Evolutionary conservation across 2,113 vertebrate species (phyloP), one percentile per base, ranked within the genome.

Genomic region (Etheostoma spectabile): DNA sequence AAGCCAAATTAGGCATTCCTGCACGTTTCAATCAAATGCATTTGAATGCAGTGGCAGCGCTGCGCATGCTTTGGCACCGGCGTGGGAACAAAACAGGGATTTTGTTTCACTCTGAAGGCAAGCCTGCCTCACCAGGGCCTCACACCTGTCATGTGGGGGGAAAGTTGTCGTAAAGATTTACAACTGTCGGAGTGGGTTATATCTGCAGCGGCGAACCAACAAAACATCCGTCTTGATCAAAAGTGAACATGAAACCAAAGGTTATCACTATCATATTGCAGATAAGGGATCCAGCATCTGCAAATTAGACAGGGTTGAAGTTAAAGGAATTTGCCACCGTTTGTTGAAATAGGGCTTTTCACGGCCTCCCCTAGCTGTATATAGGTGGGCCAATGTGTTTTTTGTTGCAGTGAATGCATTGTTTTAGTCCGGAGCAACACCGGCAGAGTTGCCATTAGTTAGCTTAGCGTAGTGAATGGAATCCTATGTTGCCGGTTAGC

Each of bases 1-100:
- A 69, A 52, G 81, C 82, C 83, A 92, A 92, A 91, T 87, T 69
- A 86, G 86, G 86, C 91, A 94, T 94, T 90, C 90, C 83, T 91
- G 82, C 90, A 90, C 91, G 85, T 91, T 93, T 87, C 53, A 52
- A 88, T 93, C 86, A 84, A 74, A 86, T 76, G 82, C 82, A 73
- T 88, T 71, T 91, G 78, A 91, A 91, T 88, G 82, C 80, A 35
- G 60, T 8, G 33, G 77, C 69, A 45, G 68, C 49, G 38, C 35
- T 27, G 61, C 72, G n/a, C 82, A 88, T 77, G 88, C 88, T 90
- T 71, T 79, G 83, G 84, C 89, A 70, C 55, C 11, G 48, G 72
- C 21, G 35, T 52, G 61, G 84, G 88, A 91, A 92, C 86, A 86
- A 88, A 87, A 82, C 38, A 22, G 57, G 78, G 82, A 74, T 89